A percentile compares a stretch with the other conserved stretches of the same genome.
phyloP scores from a whole-genome alignment of 2,113 vertebrate species.

The Ranitomeya imitator region DNA sequence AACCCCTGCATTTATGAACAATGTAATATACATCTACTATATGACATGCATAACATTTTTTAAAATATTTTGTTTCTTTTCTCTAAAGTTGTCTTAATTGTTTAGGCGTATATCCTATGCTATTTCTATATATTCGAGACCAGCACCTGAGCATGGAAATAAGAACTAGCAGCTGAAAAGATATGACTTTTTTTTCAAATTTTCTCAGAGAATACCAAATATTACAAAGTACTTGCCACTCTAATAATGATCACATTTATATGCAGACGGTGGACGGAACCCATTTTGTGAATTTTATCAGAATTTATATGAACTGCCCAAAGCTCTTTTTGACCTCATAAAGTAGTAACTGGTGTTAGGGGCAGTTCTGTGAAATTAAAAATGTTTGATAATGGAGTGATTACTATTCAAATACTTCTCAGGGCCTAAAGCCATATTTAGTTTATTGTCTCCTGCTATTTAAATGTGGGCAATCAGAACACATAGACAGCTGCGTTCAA shows the following conservation, averaged over 20 bases:
- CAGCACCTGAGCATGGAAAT: neutral
- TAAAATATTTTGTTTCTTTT: neutral
- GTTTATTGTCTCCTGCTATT: conserved; percentile 11
- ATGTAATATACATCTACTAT: neutral
- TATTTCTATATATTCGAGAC: neutral
- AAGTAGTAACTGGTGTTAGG: conserved; percentile 29
- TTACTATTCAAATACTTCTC: conserved; percentile 11
- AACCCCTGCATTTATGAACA: neutral
- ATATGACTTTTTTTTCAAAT: neutral
- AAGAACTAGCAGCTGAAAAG: neutral
- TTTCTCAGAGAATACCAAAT: neutral
- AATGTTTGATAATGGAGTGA: conserved; percentile 6
- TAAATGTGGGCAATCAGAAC: neutral
- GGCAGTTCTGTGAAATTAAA: neutral
- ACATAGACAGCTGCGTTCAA: neutral
- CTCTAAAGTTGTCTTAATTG: neutral
- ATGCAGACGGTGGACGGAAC: neutral
- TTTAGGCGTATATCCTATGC: neutral
- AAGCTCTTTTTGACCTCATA: conserved; percentile 21
- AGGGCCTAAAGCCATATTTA: conserved; percentile 6
- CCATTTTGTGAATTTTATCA: conserved; percentile 22
- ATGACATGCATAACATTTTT: too few species aligned
- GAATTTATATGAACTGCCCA: neutral
- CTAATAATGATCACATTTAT: neutral
- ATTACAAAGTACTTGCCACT: neutral